Base-by-base conservation (phyloP, 2,888 invertebrate genomes). In the Drosophila monieri region DNA sequence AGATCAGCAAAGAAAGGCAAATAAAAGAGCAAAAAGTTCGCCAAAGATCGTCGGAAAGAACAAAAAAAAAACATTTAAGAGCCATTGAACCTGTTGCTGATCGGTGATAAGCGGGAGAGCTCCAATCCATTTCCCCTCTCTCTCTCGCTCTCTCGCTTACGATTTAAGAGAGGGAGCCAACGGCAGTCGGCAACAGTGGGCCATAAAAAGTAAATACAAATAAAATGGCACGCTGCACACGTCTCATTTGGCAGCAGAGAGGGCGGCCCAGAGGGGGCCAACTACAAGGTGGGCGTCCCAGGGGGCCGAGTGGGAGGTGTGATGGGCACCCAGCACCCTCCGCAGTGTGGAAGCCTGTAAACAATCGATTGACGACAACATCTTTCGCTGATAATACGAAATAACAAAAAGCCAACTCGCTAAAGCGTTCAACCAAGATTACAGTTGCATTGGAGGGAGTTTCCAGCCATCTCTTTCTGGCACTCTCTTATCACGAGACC, bases 61-160 rank as follows among this genome's bases (percentile, higher is more conserved):
- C 49, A n/a, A 25, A 32, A 39, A 37, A 32, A 37, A 48, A 9
- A 25, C 37, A 56, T 27, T 27, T 61, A 71, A 68, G 51, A 77
- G 74, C 68, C 84, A 80, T 69, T 78, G 75, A 80, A 68, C 61
- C 55, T 62, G 64, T 57, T 73, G 41, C 35, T 41, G 35, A 35
- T 43, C 39, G 9, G 52, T 76, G 79, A 64, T 80, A 70, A 67
- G 48, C 35, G 12, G 15, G 66, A 76, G 73, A 44, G 48, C n/a
- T 6, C 39, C 35, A 35, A 12, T 10, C 9, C 35, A 35, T 35
- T 27, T 18, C 14, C 9, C 47, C n/a, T 35, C 23, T 37, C 21
- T 18, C 18, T 18, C 18, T 18, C 18, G 2, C 18, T 18, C 18
- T 18, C 18, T 18, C 18, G 18, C 1, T 27, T 27, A 9, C 27